Conservation (phyloP, 2,113 vertebrate genomes). For the Pelvicachromis taeniatus region DNA sequence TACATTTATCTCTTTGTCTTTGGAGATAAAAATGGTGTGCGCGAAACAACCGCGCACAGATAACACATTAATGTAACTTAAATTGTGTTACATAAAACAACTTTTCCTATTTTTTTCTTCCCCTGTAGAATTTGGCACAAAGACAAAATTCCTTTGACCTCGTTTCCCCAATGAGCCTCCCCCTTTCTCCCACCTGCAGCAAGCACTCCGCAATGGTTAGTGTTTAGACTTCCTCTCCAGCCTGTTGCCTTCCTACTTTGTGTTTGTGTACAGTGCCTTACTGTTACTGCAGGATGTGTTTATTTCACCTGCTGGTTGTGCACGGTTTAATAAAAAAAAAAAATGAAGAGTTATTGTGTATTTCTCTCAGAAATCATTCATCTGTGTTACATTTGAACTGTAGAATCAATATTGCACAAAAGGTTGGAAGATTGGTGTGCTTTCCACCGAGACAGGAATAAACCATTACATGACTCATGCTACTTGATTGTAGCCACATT, state of each 20-base stretch:
- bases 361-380: not conserved
- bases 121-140: conserved; percentile 73
- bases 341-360: not conserved
- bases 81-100: not conserved
- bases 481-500: not conserved
- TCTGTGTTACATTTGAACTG: not conserved
- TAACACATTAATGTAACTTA: not conserved
- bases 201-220: conserved; percentile 79
- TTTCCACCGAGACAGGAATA: not conserved
- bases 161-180: conserved; percentile 68
- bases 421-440: not conserved
- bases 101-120: conserved; percentile 6
- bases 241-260: conserved; percentile 18
- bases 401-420: not conserved
- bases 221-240: conserved; percentile 47
- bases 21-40: not conserved
- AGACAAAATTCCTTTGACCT: conserved; percentile 76
- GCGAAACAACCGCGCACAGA: not conserved
- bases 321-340: not conserved
- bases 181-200: conserved; percentile 73
- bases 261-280: conserved; percentile 13
- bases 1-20: not conserved
- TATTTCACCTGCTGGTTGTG: not conserved
- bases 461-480: not conserved
- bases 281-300: conserved; percentile 7